phyloP scores from a whole-genome alignment of 2,113 vertebrate genomes.

The Muscicapa adusta region DNA sequence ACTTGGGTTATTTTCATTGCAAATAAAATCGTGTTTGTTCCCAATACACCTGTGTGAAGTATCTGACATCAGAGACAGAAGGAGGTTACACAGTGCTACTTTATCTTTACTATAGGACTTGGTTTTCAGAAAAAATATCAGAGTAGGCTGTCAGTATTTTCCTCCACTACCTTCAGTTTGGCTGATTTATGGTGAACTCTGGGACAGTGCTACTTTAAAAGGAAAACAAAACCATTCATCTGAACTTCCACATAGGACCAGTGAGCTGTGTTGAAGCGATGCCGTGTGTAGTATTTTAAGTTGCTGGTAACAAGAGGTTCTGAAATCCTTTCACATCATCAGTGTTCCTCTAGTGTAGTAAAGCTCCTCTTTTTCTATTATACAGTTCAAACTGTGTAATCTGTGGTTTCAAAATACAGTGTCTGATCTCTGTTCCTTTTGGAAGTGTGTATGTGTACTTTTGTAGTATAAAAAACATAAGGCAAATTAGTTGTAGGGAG shows the following conservation, averaged over 20 bases:
- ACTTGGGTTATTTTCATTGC: background rate
- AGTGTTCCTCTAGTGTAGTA: background rate
- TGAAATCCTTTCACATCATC: background rate
- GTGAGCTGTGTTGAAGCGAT: background rate
- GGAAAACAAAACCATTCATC: background rate
- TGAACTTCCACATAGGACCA: background rate
- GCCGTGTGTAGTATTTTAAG: background rate
- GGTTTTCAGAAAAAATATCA: background rate
- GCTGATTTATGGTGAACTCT: background rate
- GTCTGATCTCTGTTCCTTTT: background rate
- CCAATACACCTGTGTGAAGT: background rate
- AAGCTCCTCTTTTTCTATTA: background rate
- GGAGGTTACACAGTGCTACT: background rate
- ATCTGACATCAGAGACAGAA: background rate
- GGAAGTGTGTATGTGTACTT: background rate
- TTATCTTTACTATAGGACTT: background rate
- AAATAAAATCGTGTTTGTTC: background rate
- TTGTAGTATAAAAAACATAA: background rate
- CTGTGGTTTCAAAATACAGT: background rate
- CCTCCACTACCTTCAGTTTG: background rate
- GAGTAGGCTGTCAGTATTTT: background rate
- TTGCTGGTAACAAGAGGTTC: background rate
- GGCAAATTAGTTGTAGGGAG: background rate
- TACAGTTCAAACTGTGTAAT: background rate
- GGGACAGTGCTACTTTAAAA: background rate